Base-by-base conservation (phyloP, 2,797 vertebrate species). In the Acestrorhynchus altus region DNA sequence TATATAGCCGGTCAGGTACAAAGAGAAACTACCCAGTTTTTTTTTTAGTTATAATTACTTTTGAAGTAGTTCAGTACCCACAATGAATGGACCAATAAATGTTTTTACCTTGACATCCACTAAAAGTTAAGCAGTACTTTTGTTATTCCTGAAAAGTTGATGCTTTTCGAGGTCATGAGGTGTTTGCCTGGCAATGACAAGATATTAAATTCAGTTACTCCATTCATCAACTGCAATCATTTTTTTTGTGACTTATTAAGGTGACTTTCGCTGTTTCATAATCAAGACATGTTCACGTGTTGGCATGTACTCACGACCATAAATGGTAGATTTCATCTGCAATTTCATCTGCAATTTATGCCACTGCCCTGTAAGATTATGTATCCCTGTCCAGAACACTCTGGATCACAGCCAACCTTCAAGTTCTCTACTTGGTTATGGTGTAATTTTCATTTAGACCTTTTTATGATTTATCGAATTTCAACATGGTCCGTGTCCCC, bases 401-500 rank as follows among this genome's bases (percentile, higher is more conserved):
- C 64, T 22, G 24, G 47, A 35, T 57, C 66, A 46, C 52, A 24
- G 59, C 69, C 42, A 75, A 75, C 74, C 73, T 76, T 68, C 60
- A 74, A 31, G 39, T 54, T 28, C 63, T 56, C 16, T 76, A 67
- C 68, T 76, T 28, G 79, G 64, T 80, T 52, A 24, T 52, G 44
- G 11, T 64, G 66, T 78, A 84, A 82, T 84, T 77, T 82, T 70
- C 57, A 69, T 74, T 63, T 61, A 35, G 73, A 44, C 8, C 57
- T 63, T 63, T 75, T 77, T 82, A 69, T 81, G 83, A 82, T 77
- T 77, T 66, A 82, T 83, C 80, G 49, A 67, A 74, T 82, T 71
- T 60, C 39, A 18, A 75, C 51, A 57, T 66, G 44, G 46, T 60
- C 46, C 44, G 12, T 7, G 47, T 69, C 24, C 61, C 60, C 78